phyloP scores from a whole-genome alignment of 2,113 vertebrate genomes.

The Loxodonta africana region DNA sequence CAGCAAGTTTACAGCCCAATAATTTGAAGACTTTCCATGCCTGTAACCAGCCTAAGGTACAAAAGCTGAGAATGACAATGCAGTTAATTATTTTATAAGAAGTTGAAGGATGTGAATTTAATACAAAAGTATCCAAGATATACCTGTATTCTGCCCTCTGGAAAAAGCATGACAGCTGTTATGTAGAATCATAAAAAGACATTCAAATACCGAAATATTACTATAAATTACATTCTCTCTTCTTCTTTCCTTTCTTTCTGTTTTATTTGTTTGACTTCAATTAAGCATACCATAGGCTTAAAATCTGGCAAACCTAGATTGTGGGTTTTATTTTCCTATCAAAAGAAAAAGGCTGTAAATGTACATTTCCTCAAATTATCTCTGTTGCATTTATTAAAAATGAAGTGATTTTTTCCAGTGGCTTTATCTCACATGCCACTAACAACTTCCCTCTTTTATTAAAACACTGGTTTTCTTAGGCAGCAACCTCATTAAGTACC shows the following conservation, averaged over 20 bases:
- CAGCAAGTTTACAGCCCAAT: background rate
- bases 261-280: background rate
- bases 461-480: constrained; percentile 39
- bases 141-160: background rate
- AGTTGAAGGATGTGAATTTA: background rate
- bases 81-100: background rate
- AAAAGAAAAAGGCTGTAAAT: background rate
- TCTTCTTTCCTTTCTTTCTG: accelerated
- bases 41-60: background rate
- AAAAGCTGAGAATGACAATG: background rate
- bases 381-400: background rate
- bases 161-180: background rate
- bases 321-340: background rate
- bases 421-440: background rate
- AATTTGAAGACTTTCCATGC: background rate
- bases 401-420: background rate
- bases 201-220: background rate
- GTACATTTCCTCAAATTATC: background rate
- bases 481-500: constrained; percentile 3
- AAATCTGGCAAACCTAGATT: constrained; percentile 9
- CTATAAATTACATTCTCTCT: background rate
- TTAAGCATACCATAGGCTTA: background rate
- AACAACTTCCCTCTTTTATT: constrained; percentile 45
- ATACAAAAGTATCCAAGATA: background rate
- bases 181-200: background rate